Evolutionary conservation across 2,113 vertebrate species (phyloP).

Genomic region (Pomatostomus ruficeps): DNA sequence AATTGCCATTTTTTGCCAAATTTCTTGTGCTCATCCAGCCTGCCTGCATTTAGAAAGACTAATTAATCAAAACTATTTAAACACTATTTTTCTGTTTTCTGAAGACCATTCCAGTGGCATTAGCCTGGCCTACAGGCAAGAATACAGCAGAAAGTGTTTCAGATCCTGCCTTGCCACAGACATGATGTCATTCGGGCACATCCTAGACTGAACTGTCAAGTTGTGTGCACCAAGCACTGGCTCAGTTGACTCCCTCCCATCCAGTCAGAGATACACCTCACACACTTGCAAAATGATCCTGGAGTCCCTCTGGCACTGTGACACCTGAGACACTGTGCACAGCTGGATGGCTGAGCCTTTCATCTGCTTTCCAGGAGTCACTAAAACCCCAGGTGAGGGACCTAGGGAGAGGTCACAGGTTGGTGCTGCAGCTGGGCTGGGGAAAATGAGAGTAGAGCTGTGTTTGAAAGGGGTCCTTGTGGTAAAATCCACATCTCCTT

Average conservation of each 20-base stretch:
- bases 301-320: not conserved
- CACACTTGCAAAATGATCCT: accelerated
- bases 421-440: not conserved
- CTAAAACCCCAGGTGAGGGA: not conserved
- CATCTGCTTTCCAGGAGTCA: not conserved
- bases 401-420: not conserved
- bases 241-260: not conserved
- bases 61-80: not conserved
- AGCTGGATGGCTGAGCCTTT: not conserved
- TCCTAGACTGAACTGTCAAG: not conserved
- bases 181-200: not conserved
- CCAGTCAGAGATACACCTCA: not conserved
- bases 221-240: not conserved
- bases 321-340: not conserved
- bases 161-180: not conserved
- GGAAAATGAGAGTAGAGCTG: not conserved
- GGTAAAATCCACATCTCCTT: not conserved
- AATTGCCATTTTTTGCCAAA: not conserved
- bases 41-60: not conserved
- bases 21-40: not conserved
- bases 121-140: not conserved
- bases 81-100: not conserved
- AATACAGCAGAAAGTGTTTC: not conserved
- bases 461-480: not conserved
- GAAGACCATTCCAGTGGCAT: not conserved